Conservation (phyloP, 2,113 vertebrate species). For the Thalassarche chlororhynchos region DNA sequence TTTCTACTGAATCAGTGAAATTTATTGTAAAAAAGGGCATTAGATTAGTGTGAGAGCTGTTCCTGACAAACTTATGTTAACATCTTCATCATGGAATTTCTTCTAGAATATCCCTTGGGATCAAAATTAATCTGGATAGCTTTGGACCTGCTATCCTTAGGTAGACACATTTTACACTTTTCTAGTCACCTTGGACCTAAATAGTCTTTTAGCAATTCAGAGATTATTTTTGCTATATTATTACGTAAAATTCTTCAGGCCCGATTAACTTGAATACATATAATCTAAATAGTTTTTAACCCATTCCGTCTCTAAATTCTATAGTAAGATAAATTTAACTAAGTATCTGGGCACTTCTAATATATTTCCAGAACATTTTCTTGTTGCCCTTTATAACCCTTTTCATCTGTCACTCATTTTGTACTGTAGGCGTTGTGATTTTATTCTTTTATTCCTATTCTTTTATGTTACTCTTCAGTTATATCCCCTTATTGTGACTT, state of each 20-base stretch:
- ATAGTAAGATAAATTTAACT: not conserved
- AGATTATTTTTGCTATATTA: not conserved
- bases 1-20: not conserved
- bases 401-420: slow-evolving; percentile 24
- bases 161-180: not conserved
- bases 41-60: not conserved
- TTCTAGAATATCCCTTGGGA: not conserved
- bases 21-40: not conserved
- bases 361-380: slow-evolving; percentile 3
- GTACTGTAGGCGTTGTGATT: not conserved
- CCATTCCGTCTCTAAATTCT: not conserved
- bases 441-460: slow-evolving; percentile 11
- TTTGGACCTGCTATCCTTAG: not conserved
- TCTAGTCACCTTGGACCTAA: not conserved
- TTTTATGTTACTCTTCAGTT: slow-evolving; percentile 29
- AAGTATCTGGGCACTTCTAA: not conserved
- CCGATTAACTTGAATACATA: not conserved
- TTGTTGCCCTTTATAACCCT: not conserved
- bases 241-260: not conserved
- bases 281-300: not conserved
- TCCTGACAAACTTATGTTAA: not conserved
- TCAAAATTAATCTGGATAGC: not conserved
- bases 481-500: not conserved
- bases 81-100: not conserved
- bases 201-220: not conserved